Conservation (phyloP, 2,797 vertebrate species). For the Nannoperca australis region DNA sequence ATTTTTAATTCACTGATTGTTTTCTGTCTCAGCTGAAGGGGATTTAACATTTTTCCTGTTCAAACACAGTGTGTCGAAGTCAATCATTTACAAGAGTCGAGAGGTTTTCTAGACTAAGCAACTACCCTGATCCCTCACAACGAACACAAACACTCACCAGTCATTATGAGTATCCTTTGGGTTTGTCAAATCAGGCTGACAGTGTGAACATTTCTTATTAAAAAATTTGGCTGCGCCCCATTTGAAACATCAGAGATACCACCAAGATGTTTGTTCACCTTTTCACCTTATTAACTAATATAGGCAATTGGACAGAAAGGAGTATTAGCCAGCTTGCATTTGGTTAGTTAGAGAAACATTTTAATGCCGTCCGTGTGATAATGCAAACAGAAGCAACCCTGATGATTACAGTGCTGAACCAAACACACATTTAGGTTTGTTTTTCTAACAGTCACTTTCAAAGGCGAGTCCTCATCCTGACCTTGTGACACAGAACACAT, state of each 20-base stretch:
- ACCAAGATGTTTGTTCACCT: not conserved
- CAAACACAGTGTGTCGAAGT: slow-evolving; percentile 44
- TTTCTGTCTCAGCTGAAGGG: slow-evolving; percentile 24
- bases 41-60: slow-evolving; percentile 19
- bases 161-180: slow-evolving; percentile 12
- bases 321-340: not conserved
- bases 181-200: slow-evolving; percentile 20
- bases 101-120: slow-evolving; percentile 57
- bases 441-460: not conserved
- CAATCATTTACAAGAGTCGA: slow-evolving; percentile 32
- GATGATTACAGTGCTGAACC: not conserved
- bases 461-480: not conserved
- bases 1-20: slow-evolving; percentile 26
- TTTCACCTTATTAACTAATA: not conserved
- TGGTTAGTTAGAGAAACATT: not conserved
- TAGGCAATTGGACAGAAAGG: no score
- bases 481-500: slow-evolving; percentile 31
- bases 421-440: not conserved
- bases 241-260: slow-evolving; percentile 2
- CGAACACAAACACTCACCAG: slow-evolving; percentile 54
- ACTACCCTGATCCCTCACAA: slow-evolving; percentile 40
- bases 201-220: slow-evolving; percentile 4
- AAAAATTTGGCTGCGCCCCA: not conserved
- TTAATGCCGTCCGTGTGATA: no score
- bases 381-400: no score